Conservation (phyloP, 2,113 vertebrate species). For the Pyrgilauda ruficollis region DNA sequence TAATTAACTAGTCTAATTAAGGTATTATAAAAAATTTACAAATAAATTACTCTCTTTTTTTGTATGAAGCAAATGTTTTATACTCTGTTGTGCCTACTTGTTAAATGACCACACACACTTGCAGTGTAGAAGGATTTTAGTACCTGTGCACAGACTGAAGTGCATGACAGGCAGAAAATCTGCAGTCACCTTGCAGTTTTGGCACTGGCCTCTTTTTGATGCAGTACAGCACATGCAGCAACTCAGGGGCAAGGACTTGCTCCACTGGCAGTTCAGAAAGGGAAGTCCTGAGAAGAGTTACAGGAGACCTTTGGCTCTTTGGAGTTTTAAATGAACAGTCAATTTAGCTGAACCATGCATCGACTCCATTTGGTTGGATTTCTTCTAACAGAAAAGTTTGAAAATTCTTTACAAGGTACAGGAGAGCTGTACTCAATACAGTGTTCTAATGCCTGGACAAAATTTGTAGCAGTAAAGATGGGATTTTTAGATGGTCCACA, state of each 20-base stretch:
- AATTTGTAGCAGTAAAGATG: neutral
- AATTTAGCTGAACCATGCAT: neutral
- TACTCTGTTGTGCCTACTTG: neutral
- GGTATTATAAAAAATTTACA: neutral
- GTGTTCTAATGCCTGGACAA: neutral
- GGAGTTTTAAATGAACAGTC: neutral
- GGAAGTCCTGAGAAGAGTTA: neutral
- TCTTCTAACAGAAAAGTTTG: neutral
- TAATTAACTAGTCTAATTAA: conserved; percentile 55
- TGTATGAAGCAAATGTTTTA: neutral
- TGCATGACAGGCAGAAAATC: conserved; percentile 19
- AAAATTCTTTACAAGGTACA: neutral
- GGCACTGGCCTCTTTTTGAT: neutral
- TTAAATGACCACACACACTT: neutral
- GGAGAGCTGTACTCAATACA: neutral
- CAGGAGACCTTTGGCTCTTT: neutral
- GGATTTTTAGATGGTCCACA: neutral
- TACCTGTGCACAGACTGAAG: neutral
- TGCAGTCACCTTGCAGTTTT: conserved; percentile 6
- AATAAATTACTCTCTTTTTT: neutral
- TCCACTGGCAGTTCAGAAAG: neutral
- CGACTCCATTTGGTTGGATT: neutral
- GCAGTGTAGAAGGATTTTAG: conserved; percentile 3
- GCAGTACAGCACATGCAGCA: neutral
- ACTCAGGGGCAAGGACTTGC: neutral